Evolutionary conservation across 1,140 invertebrate species (phyloP), one percentile per base, ranked within the genome.

Genomic region (Polyergus mexicanus): DNA sequence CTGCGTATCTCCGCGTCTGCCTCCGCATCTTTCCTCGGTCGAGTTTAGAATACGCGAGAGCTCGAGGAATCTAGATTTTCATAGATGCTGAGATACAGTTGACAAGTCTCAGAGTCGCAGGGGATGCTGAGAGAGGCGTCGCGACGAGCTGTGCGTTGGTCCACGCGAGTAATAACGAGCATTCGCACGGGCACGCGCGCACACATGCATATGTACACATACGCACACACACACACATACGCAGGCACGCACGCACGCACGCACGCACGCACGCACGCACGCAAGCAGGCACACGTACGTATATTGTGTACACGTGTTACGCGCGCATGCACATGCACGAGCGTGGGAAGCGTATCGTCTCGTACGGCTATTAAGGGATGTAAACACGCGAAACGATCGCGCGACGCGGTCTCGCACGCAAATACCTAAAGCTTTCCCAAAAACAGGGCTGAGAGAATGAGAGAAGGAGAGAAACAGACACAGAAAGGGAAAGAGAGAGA

Each of bases 261-360:
- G n/a, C 76, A n/a, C 38, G 38, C 44, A 78, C 62, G 22, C 75
- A 41, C 7, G 10, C 41, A 41, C 41, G 1, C 1, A 35, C 13
- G 19, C 19, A 25, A 11, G 32, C n/a, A 51, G 3, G 28, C 41
- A 35, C 41, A 28, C 25, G 5, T 3, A 28, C 7, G 2, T n/a
- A 16, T 19, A 19, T 51, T 44, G 35, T 51, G n/a, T 25, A 51
- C 60, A 35, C 38, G 62, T 41, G 75, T 51, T 28, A 75, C 38
- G 38, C 66, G 62, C 76, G 38, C 44, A 68, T 78, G 74, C 58
- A 77, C 56, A 76, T 76, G 75, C 75, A 78, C 60, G n/a, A 51
- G 19, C 25, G 25, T 32, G 22, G 56, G 7, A 35, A 22, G 56
- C 19, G 25, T 76, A 65, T 32, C 32, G 58, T 3, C 38, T 38